Conservation (phyloP, 2,888 invertebrate genomes). For the Euplagia quadripunctaria region DNA sequence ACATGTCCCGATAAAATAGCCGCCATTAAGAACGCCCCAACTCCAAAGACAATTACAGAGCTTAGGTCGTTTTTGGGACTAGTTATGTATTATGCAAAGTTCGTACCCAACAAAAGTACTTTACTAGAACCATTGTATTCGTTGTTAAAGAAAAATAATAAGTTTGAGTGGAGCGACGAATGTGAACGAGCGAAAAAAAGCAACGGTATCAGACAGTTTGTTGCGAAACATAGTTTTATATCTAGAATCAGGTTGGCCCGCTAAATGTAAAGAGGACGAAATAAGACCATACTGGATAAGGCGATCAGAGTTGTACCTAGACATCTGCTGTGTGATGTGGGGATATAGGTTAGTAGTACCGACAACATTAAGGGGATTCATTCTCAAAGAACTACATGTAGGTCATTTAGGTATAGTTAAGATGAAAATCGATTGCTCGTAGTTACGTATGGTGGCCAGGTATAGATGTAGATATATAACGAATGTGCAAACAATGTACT, state of each 20-base stretch:
- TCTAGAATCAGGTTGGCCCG: background rate
- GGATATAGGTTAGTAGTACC: conserved; percentile 8
- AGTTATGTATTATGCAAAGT: conserved; percentile 24
- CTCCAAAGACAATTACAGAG: conserved; percentile 16
- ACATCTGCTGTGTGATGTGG: conserved; percentile 1
- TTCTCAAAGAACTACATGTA: background rate
- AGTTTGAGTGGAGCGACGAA: conserved; percentile 20
- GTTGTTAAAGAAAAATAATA: conserved; percentile 19
- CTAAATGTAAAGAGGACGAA: background rate
- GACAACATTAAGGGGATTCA: background rate
- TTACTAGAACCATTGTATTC: conserved; percentile 20
- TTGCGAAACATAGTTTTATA: too few relatives aligned
- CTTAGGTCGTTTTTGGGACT: conserved; percentile 18
- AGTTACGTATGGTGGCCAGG: conserved; percentile 13
- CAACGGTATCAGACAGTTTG: too few relatives aligned
- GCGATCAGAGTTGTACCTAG: background rate
- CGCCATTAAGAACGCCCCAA: conserved; percentile 8
- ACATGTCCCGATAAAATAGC: conserved; percentile 18
- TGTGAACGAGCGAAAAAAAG: background rate
- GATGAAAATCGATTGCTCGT: background rate
- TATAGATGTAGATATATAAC: background rate
- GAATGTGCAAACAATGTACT: background rate
- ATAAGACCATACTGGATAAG: background rate
- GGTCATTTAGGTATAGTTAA: conserved; percentile 13
- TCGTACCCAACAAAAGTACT: conserved; percentile 15